A percentile compares a stretch with the other conserved stretches of the same genome.
Conservation (phyloP, 2,113 vertebrate species). For the Callipepla californica region DNA sequence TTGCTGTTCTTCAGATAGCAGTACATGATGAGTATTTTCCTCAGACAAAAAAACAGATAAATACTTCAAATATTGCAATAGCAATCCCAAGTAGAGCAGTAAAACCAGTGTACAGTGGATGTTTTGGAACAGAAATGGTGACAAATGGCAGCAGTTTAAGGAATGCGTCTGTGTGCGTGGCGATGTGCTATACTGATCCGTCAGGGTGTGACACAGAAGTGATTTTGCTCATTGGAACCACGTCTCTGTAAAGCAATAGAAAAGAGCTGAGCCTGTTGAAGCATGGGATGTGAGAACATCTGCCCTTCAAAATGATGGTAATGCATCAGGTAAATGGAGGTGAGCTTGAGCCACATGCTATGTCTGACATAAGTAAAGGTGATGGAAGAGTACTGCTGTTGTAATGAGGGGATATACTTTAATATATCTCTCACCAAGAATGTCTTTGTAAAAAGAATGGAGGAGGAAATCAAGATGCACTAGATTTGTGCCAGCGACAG, state of each 20-base stretch:
- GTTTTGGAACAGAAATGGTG: slow-evolving; percentile 39
- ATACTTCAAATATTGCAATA: slow-evolving; percentile 39
- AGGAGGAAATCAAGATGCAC: background rate
- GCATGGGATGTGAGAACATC: slow-evolving; percentile 53
- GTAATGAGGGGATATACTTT: slow-evolving; percentile 4
- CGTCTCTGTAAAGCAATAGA: background rate
- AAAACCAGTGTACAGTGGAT: slow-evolving; percentile 40
- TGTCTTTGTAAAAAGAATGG: background rate
- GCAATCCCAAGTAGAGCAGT: background rate
- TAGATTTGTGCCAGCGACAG: background rate
- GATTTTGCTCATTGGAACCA: background rate
- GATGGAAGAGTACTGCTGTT: slow-evolving; percentile 42
- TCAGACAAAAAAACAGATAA: background rate
- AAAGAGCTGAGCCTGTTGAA: slow-evolving; percentile 36
- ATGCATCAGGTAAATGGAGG: slow-evolving; percentile 71
- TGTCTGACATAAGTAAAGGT: slow-evolving; percentile 59
- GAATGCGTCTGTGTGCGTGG: background rate
- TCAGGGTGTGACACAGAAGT: background rate
- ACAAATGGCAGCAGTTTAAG: slow-evolving; percentile 38
- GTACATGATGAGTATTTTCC: background rate
- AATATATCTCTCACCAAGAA: background rate
- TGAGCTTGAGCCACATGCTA: slow-evolving; percentile 22
- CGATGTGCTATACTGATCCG: background rate
- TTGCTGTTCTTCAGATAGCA: slow-evolving; percentile 36
- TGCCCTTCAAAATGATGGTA: slow-evolving; percentile 65